These are phyloP conservation scores for Carollia perspicillata DNA, from an alignment of 2,113 vertebrate species.

Conservation along the genomic window DNA sequence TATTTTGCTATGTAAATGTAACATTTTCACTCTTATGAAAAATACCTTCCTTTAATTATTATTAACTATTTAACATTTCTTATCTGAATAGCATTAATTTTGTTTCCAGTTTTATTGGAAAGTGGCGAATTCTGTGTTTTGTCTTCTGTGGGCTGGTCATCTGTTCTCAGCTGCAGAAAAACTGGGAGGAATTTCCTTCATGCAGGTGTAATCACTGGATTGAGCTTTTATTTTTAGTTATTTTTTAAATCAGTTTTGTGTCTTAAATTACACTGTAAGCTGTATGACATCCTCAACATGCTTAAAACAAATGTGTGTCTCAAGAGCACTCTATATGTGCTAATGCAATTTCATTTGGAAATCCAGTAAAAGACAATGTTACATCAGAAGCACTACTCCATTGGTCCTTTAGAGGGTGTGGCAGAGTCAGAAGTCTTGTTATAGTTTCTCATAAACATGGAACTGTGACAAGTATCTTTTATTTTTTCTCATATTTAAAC, in stretches of 20 bases:
- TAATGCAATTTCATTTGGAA: neutral
- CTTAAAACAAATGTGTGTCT: neutral
- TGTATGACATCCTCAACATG: neutral
- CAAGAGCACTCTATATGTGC: neutral
- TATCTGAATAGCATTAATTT: neutral
- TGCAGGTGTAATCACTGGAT: neutral
- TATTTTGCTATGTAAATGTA: neutral
- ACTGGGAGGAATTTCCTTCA: neutral
- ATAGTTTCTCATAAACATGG: neutral
- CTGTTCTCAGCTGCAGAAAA: neutral
- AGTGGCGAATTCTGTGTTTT: neutral
- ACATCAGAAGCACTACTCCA: neutral
- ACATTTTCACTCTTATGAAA: neutral
- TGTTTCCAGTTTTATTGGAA: neutral
- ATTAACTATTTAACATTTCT: neutral
- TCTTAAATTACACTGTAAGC: neutral
- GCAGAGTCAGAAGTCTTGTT: neutral
- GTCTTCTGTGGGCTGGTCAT: neutral
- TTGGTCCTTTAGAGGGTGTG: neutral
- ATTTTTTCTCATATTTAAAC: neutral
- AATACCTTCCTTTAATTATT: neutral
- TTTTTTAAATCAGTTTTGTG: neutral
- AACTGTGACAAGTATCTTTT: neutral
- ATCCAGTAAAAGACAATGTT: neutral
- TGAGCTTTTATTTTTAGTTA: neutral